Conservation (phyloP, 2,797 vertebrate species). For the Syndactyla subalaris region DNA sequence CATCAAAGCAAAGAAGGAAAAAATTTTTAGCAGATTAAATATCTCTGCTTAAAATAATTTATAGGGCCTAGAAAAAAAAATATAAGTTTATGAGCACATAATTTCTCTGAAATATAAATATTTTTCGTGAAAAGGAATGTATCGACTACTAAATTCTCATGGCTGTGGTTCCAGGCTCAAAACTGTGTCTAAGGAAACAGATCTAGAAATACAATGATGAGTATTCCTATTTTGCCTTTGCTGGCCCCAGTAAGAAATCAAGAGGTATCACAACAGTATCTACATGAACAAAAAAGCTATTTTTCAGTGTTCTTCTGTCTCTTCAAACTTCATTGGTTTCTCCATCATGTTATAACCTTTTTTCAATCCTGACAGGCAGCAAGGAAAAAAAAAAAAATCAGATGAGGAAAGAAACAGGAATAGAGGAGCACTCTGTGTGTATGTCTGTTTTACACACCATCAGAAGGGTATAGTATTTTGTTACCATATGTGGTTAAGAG, state of each 20-base stretch:
- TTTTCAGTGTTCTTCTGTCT: neutral
- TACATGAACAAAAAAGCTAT: neutral
- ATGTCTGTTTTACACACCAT: accelerated
- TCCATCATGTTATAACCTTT: neutral
- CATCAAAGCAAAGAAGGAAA: neutral
- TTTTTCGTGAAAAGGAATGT: neutral
- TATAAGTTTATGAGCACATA: accelerated
- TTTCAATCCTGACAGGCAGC: neutral
- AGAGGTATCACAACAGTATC: neutral
- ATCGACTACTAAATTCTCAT: neutral
- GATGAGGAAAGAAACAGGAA: accelerated
- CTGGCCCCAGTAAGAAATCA: neutral
- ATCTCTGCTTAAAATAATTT: neutral
- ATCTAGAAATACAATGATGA: neutral
- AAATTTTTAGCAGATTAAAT: neutral
- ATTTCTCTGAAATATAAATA: neutral
- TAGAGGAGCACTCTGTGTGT: neutral
- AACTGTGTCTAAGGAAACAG: neutral
- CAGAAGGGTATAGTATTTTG: neutral
- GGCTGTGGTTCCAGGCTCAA: neutral
- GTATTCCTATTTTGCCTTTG: neutral
- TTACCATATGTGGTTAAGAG: neutral
- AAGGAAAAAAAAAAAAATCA: neutral
- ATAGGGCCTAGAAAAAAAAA: neutral
- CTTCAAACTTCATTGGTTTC: neutral